Base-by-base conservation (phyloP, 2,797 vertebrate species). In the Tamandua tetradactyla region DNA sequence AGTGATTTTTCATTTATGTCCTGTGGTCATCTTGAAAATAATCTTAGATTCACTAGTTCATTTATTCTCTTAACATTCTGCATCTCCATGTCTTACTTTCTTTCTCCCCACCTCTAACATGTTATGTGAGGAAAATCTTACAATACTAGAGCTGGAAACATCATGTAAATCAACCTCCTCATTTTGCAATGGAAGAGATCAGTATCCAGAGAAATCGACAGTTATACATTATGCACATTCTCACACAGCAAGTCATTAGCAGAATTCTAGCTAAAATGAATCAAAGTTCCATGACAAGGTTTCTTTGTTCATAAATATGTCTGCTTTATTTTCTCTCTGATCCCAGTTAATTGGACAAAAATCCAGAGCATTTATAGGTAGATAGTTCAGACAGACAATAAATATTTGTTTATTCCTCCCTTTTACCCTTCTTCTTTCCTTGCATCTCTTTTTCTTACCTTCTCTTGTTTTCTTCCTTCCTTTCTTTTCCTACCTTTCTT, bases 1-100 rank as follows among this genome's bases (percentile, higher is more conserved):
- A 76, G 84, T 88, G 59, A 93, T 97, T 96, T 52, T 88, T 96
- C 72, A 92, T 89, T 89, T 96, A 88, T 94, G 89, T 72, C 89
- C 44, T 69, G 69, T 86, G 7, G 62, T 93, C 87, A 69, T 94
- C 84, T 85, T 79, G 82, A 90, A 96, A 95, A 96, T 94, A 92
- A 97, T 90, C 90, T 93, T 83, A 55, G 71, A 92, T 87, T 94
- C 85, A 86, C 37, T 72, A 83, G 62, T 55, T 20, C 25, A 89
- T 92, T 95, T 95, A 86, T 86, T 93, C 96, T 86, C 40, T 81
- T 81, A 92, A 82, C 66, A 61, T 87, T 92, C 62, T 94, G 87
- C 59, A 7, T 86, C 59, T 93, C 85, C 81, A 35, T 90, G 59
- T 94, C 42, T 68, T 82, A 49, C 14, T 85, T 57, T 0, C 2